These are phyloP conservation scores for Limosa lapponica DNA, from an alignment of 2,797 vertebrate genomes.

Conservation along the genomic window DNA sequence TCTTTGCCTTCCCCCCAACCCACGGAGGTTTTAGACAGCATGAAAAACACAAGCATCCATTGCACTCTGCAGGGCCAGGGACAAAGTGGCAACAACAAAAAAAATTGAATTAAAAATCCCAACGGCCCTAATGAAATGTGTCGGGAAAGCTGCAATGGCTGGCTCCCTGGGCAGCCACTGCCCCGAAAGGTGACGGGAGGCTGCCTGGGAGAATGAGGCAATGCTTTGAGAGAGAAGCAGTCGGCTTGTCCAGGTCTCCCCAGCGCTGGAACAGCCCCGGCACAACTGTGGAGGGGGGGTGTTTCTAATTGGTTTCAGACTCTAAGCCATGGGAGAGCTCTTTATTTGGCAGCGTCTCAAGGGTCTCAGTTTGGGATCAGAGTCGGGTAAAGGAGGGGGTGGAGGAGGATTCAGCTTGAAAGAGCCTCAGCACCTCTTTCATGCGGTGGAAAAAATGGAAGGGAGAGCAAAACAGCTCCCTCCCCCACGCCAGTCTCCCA, in stretches of 20 bases:
- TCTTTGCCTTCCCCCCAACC: background rate
- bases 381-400: background rate
- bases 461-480: background rate
- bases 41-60: background rate
- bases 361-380: constrained; percentile 2
- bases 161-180: rapidly evolving
- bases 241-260: background rate
- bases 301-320: constrained; percentile 2
- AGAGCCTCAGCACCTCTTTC: constrained; percentile 23
- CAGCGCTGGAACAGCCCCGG: background rate
- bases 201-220: background rate
- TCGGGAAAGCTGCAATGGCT: background rate
- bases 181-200: rapidly evolving
- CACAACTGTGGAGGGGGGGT: background rate
- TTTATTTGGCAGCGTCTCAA: constrained; percentile 8
- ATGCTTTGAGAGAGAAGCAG: background rate
- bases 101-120: background rate
- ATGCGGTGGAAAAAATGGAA: background rate
- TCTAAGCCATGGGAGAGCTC: background rate
- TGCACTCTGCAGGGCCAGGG: background rate
- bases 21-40: background rate
- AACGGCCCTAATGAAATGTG: background rate
- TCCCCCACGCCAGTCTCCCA: background rate
- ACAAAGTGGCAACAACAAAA: background rate
- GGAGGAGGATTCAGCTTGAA: background rate